Percentiles rank a stretch among this genome's conserved stretches.
These are phyloP conservation scores for Hoplodrina blanda DNA, from an alignment of 2,888 invertebrate species.

Conservation along the genomic window DNA sequence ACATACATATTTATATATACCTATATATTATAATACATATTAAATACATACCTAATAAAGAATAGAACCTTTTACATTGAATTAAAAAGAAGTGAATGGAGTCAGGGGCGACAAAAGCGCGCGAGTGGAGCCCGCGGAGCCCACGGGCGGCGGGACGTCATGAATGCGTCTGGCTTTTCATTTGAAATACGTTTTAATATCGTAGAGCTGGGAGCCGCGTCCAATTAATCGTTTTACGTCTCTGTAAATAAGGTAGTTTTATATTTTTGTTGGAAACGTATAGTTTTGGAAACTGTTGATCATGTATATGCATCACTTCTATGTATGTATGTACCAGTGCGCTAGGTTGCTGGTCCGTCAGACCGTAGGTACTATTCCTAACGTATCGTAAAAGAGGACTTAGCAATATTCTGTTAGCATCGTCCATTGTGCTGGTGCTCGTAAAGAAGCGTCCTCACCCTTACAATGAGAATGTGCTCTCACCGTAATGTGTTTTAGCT, in stretches of 20 bases:
- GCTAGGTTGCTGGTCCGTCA: not conserved
- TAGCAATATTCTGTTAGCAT: constrained; percentile 9
- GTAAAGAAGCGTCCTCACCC: constrained; percentile 8
- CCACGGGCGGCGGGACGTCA: constrained; percentile 16
- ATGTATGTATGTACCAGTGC: not conserved
- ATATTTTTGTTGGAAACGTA: no score
- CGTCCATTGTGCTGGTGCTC: constrained; percentile 13
- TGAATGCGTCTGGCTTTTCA: constrained; percentile 56
- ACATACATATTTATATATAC: no score
- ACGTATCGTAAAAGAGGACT: constrained; percentile 21
- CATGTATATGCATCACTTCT: no score
- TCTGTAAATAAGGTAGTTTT: constrained; percentile 30
- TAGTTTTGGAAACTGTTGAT: no score
- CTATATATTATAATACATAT: no score
- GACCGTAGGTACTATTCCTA: constrained; percentile 1
- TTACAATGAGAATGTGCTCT: constrained; percentile 25
- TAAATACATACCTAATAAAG: no score
- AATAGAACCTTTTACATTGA: no score
- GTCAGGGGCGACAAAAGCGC: constrained; percentile 52
- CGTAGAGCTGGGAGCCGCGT: constrained; percentile 28
- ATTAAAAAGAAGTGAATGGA: constrained; percentile 47
- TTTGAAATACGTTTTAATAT: constrained; percentile 61
- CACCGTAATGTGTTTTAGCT: constrained; percentile 11
- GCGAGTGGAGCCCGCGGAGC: constrained; percentile 39
- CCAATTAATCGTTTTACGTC: constrained; percentile 59